A percentile compares a stretch with the other conserved stretches of the same genome.
Evolutionary conservation across 2,888 invertebrate species (phyloP).

Genomic region (Alloscopus bannaensis): DNA sequence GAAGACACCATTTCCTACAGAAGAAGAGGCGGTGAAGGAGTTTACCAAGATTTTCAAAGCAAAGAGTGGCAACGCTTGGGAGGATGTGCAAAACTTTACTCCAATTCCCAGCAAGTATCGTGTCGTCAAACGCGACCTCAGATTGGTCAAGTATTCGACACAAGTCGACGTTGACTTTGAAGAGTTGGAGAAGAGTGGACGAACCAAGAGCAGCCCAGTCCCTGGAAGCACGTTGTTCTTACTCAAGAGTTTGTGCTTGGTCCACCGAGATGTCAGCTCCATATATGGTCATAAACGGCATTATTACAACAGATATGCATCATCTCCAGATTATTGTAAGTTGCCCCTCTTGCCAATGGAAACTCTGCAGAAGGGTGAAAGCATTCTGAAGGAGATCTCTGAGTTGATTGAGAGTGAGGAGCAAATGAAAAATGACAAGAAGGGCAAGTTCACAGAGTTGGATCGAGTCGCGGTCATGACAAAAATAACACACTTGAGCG

Average conservation of each 20-base stretch:
- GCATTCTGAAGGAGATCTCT: slow-evolving; percentile 75
- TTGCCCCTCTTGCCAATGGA: slow-evolving; percentile 55
- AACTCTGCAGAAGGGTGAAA: slow-evolving; percentile 71
- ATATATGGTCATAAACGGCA: background rate
- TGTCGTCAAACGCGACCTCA: slow-evolving; percentile 75
- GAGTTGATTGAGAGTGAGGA: slow-evolving; percentile 74
- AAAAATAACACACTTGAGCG: slow-evolving; percentile 76
- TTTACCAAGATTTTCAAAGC: slow-evolving; percentile 77
- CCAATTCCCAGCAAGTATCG: slow-evolving; percentile 76
- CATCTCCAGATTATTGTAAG: slow-evolving; percentile 24
- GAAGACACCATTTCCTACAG: slow-evolving; percentile 76
- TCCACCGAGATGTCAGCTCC: slow-evolving; percentile 47
- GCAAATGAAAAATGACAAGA: slow-evolving; percentile 33
- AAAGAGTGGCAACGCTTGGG: slow-evolving; percentile 78
- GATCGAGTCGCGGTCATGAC: slow-evolving; percentile 57
- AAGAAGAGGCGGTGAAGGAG: slow-evolving; percentile 77
- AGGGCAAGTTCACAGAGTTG: slow-evolving; percentile 43
- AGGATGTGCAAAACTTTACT: slow-evolving; percentile 74
- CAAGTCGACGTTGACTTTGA: slow-evolving; percentile 75
- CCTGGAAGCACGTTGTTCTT: slow-evolving; percentile 74
- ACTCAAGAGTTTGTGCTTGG: slow-evolving; percentile 52
- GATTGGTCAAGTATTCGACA: slow-evolving; percentile 73
- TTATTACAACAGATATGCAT: background rate
- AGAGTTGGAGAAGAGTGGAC: slow-evolving; percentile 74
- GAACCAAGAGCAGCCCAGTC: slow-evolving; percentile 72